These are phyloP conservation scores for Drosophila robusta DNA, from an alignment of 2,888 invertebrate genomes.

Conservation along the genomic window DNA sequence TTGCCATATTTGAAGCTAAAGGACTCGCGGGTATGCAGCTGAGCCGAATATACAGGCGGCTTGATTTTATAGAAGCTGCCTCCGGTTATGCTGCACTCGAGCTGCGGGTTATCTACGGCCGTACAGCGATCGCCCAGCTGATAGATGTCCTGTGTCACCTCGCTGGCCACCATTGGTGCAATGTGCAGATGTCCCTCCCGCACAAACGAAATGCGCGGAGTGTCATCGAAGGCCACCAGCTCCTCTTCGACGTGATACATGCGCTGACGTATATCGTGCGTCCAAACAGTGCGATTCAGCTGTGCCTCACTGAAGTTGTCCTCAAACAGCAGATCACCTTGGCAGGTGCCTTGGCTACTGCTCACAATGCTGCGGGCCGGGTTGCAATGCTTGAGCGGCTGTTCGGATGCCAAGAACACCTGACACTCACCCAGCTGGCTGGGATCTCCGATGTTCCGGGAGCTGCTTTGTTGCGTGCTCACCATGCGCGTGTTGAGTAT, in stretches of 20 bases:
- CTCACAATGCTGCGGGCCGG: conserved; percentile 37
- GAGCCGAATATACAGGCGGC: conserved; percentile 89
- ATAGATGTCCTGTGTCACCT: conserved; percentile 69
- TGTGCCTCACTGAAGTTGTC: conserved; percentile 86
- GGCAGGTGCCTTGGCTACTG: conserved; percentile 35
- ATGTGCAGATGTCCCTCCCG: conserved; percentile 82
- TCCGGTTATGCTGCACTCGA: conserved; percentile 79
- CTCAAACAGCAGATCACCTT: conserved; percentile 87
- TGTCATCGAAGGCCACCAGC: conserved; percentile 85
- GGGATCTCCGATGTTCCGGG: conserved; percentile 28
- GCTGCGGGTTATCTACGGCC: conserved; percentile 84
- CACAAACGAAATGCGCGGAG: conserved; percentile 78
- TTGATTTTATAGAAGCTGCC: conserved; percentile 86
- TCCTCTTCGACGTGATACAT: conserved; percentile 85
- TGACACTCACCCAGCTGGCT: conserved; percentile 34
- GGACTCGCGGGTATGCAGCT: conserved; percentile 87
- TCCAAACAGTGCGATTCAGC: conserved; percentile 86
- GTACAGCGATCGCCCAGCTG: conserved; percentile 86
- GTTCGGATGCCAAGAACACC: conserved; percentile 19
- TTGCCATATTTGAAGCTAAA: conserved; percentile 90
- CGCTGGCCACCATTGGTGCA: conserved; percentile 81
- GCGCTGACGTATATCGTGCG: conserved; percentile 87
- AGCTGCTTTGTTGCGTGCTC: conserved; percentile 38
- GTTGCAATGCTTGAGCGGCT: conserved; percentile 39
- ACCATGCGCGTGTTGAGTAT: conserved; percentile 62